A percentile compares a stretch with the other conserved stretches of the same genome.
Evolutionary conservation across 2,888 invertebrate genomes (phyloP).

Genomic region (Thecophora atra): DNA sequence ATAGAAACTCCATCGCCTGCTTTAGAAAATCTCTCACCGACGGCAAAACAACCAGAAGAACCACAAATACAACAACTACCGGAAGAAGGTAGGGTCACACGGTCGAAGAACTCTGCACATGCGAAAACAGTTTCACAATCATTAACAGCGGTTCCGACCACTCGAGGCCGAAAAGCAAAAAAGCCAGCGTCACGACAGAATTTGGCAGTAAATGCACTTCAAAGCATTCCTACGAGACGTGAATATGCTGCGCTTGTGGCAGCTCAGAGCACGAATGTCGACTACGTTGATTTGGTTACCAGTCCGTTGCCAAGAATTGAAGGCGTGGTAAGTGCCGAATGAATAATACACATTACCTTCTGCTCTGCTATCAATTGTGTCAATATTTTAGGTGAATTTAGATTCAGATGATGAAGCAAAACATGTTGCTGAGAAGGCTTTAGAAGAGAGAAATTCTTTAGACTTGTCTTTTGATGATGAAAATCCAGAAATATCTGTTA

Average conservation of each 20-base stretch:
- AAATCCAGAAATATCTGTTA: constrained; percentile 55
- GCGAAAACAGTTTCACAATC: neutral
- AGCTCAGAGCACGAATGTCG: constrained; percentile 49
- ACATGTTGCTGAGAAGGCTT: neutral
- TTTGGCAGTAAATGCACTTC: neutral
- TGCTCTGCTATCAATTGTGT: neutral
- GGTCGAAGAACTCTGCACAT: neutral
- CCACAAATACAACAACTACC: neutral
- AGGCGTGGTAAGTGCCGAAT: constrained; percentile 51
- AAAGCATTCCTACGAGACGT: constrained; percentile 43
- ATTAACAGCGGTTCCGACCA: neutral
- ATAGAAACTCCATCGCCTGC: neutral
- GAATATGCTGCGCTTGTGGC: constrained; percentile 48
- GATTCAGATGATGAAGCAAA: constrained; percentile 50
- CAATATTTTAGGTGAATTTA: constrained; percentile 48
- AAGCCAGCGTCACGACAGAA: neutral
- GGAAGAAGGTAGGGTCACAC: constrained; percentile 4
- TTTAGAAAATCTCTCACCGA: too few relatives aligned
- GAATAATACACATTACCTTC: neutral
- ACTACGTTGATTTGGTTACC: constrained; percentile 53
- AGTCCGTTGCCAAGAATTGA: constrained; percentile 52
- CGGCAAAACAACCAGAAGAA: neutral
- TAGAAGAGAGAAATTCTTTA: constrained; percentile 3
- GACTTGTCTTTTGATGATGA: constrained; percentile 52
- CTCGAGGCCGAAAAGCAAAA: constrained; percentile 11